Base-by-base conservation (phyloP, 2,113 vertebrate genomes). In the Leuciscus idus region DNA sequence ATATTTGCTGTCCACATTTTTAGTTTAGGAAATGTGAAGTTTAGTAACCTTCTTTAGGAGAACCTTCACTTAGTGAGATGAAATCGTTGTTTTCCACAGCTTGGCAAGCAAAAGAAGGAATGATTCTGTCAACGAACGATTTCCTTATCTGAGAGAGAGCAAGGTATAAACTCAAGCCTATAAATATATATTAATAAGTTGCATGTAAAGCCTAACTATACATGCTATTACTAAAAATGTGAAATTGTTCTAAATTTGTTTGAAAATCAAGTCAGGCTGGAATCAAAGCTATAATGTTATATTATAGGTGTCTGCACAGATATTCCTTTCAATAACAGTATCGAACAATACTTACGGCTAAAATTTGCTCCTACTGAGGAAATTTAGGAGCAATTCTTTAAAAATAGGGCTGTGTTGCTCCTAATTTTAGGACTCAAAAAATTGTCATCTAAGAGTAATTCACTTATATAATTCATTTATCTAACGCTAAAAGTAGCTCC, bases 21-120 rank as follows among this genome's bases (percentile, higher is more conserved):
- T 75, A 9, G n/a, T 13, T 75, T 17, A 75, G 43, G 12, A 28
- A 48, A 48, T 12, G 6, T 48, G 11, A 66, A 36, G n/a, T 70
- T 39, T 21, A 12, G 19, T 50, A 82, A 61, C 86, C 82, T 84
- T 72, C 36, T 59, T 13, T 43, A 87, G 39, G 26, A 84, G 70
- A 10, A 59, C 52, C n/a, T n/a, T n/a, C n/a, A 17, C 61, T 55
- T 13, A 88, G 74, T 59, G 86, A 80, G 4, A 50, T 50, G 43
- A 87, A 79, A 76, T 84, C 86, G 15, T 87, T 87, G 52, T n/a
- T 84, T 66, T 87, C 82, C 15, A 87, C 76, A 43, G 86, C 74
- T 5, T 26, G 64, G 55, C 74, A 79, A 39, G 82, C 86, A 78
- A 80, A 80, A 52, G 28, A 36, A 9, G 86, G 81, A 4, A 87